Evolutionary conservation across 2,888 invertebrate genomes (phyloP).

Genomic region (Gnatocerus cornutus): DNA sequence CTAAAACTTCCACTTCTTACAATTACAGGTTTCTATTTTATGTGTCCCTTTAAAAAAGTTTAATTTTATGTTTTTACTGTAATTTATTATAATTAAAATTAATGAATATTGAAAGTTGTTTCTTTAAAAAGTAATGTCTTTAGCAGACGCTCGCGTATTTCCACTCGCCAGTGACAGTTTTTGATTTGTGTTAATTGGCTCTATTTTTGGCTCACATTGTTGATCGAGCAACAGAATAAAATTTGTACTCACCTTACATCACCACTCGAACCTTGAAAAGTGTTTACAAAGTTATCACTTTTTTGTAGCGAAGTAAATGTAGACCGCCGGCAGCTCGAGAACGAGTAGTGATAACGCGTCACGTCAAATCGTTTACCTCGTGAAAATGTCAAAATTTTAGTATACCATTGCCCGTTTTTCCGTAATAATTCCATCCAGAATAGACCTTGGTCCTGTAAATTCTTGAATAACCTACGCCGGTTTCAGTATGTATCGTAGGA

Average conservation of each 20-base stretch:
- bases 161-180: too few relatives aligned
- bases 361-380: slow-evolving; percentile 27
- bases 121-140: too few relatives aligned
- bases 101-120: too few relatives aligned
- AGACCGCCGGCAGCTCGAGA: slow-evolving; percentile 13
- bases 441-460: neutral
- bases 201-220: slow-evolving; percentile 14
- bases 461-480: slow-evolving; percentile 5
- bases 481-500: slow-evolving; percentile 55
- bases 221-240: slow-evolving; percentile 6
- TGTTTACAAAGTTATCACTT: slow-evolving; percentile 30
- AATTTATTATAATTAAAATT: too few relatives aligned
- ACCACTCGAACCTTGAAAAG: slow-evolving; percentile 14
- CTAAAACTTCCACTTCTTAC: too few relatives aligned
- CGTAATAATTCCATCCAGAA: slow-evolving; percentile 26
- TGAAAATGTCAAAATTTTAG: slow-evolving; percentile 50
- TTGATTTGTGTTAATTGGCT: neutral
- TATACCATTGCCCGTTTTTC: slow-evolving; percentile 27
- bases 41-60: too few relatives aligned
- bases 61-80: too few relatives aligned
- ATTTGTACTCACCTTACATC: slow-evolving; percentile 28
- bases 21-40: too few relatives aligned
- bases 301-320: neutral
- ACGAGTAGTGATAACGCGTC: slow-evolving; percentile 35
- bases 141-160: too few relatives aligned